Evolutionary conservation across 2,888 invertebrate genomes (phyloP), one percentile per base, ranked within the genome.

Genomic region (Tanaodytes sp.): DNA sequence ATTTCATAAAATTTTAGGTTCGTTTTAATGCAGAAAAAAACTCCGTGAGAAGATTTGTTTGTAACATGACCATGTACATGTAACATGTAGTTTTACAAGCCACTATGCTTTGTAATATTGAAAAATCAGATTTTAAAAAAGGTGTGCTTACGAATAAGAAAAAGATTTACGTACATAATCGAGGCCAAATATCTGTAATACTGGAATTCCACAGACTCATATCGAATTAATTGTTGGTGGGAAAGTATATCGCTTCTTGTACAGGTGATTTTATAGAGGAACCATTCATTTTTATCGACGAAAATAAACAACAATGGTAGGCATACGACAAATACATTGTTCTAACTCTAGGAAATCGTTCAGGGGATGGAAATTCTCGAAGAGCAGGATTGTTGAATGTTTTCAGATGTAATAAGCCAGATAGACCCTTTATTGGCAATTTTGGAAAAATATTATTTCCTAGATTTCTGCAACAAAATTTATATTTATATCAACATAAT

Each of bases 301-400:
- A 62, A 54, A 73, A 73, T 36, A 68, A 73, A 61, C 70, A 72
- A 30, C 97, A 98, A 84, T 98, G 97, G 86, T 97, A 98, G 74
- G 97, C 97, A 86, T 97, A 97, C 0, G 96, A 94, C 33, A 97
- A 87, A 36, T 94, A 91, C 80, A 97, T 87, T 9, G 92, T 92
- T 86, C 93, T 91, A 72, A 97, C 93, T 30, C 92, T 87, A 0
- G 96, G 97, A 86, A 97, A 95, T 54, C 91, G 88, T 72, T 93
- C 92, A 0, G 96, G 94, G 1, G 92, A 89, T 23, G 96, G 97
- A 85, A 97, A 97, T 78, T 94, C 93, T 37, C 91, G 88, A 72
- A 97, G 88, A 74, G 92, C 89, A 0, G 94, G 94, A 87, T 97
- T 97, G 86, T 96, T 95, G 87, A 95, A 96, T 23, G 95, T 94